phyloP scores from a whole-genome alignment of 2,797 vertebrate genomes.

The Sebastes kiyomatsui region DNA sequence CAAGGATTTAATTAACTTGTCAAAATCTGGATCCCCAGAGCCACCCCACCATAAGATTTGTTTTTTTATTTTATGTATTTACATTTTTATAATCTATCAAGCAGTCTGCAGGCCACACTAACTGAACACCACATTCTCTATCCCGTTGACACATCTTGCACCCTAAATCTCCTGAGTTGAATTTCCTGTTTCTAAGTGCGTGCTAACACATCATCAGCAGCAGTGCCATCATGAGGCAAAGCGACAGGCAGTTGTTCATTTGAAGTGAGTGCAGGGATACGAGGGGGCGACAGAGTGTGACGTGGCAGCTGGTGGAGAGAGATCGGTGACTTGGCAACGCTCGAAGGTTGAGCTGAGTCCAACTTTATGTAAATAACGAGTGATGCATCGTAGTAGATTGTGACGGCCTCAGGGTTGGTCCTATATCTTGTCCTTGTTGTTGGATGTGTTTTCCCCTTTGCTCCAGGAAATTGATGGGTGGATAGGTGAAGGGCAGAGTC shows the following conservation, averaged over 20 bases:
- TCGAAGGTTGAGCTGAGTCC: slow-evolving; percentile 12
- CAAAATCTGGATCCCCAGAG: neutral
- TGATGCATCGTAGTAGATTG: neutral
- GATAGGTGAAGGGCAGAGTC: neutral
- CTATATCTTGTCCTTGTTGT: neutral
- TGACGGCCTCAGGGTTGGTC: neutral
- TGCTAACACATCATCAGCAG: neutral
- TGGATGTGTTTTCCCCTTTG: neutral
- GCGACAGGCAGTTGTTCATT: neutral
- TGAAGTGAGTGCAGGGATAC: neutral
- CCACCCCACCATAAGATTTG: neutral
- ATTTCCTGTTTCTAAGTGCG: neutral
- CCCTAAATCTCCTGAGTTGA: neutral
- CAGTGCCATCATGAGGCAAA: slow-evolving; percentile 2
- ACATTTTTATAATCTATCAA: neutral
- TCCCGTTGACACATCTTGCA: neutral
- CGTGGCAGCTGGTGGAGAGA: slow-evolving; percentile 1
- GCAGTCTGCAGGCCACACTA: too few species aligned
- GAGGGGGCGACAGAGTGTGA: neutral
- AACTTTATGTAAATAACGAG: neutral
- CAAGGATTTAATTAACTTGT: slow-evolving; percentile 34
- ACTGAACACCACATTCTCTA: neutral
- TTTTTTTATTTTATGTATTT: neutral
- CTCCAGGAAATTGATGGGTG: neutral
- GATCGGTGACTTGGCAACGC: neutral